Conservation (phyloP, 2,888 invertebrate species). For the Lypha dubia region DNA sequence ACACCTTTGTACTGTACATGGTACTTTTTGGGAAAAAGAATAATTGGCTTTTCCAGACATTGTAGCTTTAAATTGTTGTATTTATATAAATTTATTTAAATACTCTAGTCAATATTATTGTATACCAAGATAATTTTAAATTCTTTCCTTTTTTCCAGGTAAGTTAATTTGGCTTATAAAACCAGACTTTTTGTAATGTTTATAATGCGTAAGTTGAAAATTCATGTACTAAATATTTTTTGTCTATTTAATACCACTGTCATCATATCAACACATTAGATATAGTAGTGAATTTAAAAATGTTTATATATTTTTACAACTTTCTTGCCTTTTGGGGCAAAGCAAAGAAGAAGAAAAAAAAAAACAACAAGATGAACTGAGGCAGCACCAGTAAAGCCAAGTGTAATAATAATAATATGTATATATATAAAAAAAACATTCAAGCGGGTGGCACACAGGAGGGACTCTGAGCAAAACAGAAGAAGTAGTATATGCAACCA, state of each 20-base stretch:
- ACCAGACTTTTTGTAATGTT: background rate
- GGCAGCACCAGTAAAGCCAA: slow-evolving; percentile 9
- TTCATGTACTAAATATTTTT: background rate
- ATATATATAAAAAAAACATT: background rate
- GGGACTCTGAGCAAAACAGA: too few species aligned
- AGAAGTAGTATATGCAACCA: slow-evolving; percentile 33
- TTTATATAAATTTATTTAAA: too few species aligned
- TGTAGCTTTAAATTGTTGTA: too few species aligned
- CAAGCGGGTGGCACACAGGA: slow-evolving; percentile 12
- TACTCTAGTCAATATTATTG: too few species aligned
- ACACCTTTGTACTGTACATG: too few species aligned
- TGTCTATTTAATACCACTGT: background rate
- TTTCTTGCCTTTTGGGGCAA: slow-evolving; percentile 21
- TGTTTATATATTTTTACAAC: slow-evolving; percentile 4
- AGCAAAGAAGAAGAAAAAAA: too few species aligned
- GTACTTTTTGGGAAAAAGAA: too few species aligned
- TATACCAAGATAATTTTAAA: background rate
- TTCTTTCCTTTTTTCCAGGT: slow-evolving; percentile 2
- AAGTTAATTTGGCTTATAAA: background rate
- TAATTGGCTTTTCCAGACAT: too few species aligned
- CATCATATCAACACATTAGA: slow-evolving; percentile 1
- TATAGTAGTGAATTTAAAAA: background rate
- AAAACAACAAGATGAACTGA: slow-evolving; percentile 36
- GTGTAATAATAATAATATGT: background rate
- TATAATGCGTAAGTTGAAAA: slow-evolving; percentile 11